These are phyloP conservation scores for Oplegnathus fasciatus DNA, from an alignment of 2,113 vertebrate genomes.

Conservation along the genomic window DNA sequence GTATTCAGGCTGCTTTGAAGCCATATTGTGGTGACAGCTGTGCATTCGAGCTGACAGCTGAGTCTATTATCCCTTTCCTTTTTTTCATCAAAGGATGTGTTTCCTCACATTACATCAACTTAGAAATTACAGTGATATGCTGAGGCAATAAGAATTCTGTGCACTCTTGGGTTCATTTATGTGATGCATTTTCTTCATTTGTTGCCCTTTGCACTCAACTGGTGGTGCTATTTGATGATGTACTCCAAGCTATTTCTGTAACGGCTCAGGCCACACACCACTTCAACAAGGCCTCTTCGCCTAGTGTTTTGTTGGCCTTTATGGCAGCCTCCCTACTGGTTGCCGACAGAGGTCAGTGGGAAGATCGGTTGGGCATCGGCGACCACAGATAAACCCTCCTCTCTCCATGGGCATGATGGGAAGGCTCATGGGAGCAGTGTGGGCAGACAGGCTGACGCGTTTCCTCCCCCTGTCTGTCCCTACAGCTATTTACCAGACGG, in stretches of 20 bases:
- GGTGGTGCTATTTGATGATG: constrained; percentile 10
- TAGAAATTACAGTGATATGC: constrained; percentile 42
- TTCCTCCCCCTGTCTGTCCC: constrained; percentile 61
- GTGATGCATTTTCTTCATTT: constrained; percentile 38
- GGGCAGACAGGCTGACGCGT: constrained; percentile 77
- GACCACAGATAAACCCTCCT: constrained; percentile 67
- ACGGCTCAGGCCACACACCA: constrained; percentile 37
- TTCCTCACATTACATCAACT: constrained; percentile 67
- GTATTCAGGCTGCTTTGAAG: constrained; percentile 55
- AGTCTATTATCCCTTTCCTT: constrained; percentile 58
- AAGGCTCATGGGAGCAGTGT: constrained; percentile 59
- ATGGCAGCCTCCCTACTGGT: constrained; percentile 39
- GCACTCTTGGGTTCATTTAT: constrained; percentile 12
- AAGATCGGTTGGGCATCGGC: constrained; percentile 69
- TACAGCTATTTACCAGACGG: constrained; percentile 74
- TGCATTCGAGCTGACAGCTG: constrained; percentile 57
- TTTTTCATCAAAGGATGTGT: constrained; percentile 58
- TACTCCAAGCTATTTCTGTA: constrained; percentile 33
- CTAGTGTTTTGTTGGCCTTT: constrained; percentile 51
- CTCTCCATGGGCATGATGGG: constrained; percentile 60
- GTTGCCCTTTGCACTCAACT: constrained; percentile 1
- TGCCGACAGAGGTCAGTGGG: constrained; percentile 62
- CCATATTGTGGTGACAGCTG: constrained; percentile 67
- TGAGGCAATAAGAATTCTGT: constrained; percentile 34
- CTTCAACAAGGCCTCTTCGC: constrained; percentile 27